Conservation (phyloP, 2,888 invertebrate genomes). For the Beris morrisii region DNA sequence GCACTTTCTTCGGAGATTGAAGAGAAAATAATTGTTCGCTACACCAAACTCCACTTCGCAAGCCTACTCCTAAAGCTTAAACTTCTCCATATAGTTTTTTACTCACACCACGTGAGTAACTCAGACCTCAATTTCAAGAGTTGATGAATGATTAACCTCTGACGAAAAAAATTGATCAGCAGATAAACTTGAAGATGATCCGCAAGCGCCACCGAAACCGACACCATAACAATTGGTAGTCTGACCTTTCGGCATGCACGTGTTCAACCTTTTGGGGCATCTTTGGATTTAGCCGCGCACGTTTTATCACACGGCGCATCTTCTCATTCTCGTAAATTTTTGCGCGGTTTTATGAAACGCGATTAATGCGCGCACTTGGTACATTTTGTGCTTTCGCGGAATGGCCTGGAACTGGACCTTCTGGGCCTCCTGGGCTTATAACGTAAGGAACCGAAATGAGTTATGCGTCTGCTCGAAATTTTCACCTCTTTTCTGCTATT, state of each 20-base stretch:
- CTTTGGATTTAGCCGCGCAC: constrained; percentile 13
- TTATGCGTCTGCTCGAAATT: constrained; percentile 28
- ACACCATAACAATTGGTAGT: constrained; percentile 24
- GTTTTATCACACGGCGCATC: constrained; percentile 15
- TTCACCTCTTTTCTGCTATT: constrained; percentile 33
- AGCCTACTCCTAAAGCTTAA: too few species aligned
- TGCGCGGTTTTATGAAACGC: neutral
- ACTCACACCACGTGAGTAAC: too few species aligned
- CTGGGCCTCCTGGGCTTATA: constrained; percentile 4
- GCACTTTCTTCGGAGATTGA: too few species aligned
- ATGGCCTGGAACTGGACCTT: too few species aligned
- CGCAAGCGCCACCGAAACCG: constrained; percentile 26
- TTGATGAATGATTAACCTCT: too few species aligned
- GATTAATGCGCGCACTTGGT: too few species aligned
- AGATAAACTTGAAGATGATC: neutral
- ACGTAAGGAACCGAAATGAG: constrained; percentile 25
- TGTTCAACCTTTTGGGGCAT: constrained; percentile 26
- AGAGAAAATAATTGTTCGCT: too few species aligned
- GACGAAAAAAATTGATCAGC: too few species aligned
- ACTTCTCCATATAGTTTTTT: too few species aligned
- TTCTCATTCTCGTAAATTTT: constrained; percentile 3
- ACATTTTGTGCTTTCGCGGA: too few species aligned
- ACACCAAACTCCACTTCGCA: too few species aligned
- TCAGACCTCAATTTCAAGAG: too few species aligned
- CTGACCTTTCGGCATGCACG: constrained; percentile 26